Base-by-base conservation (phyloP, 2,113 vertebrate species). In the Zosterops borbonicus region DNA sequence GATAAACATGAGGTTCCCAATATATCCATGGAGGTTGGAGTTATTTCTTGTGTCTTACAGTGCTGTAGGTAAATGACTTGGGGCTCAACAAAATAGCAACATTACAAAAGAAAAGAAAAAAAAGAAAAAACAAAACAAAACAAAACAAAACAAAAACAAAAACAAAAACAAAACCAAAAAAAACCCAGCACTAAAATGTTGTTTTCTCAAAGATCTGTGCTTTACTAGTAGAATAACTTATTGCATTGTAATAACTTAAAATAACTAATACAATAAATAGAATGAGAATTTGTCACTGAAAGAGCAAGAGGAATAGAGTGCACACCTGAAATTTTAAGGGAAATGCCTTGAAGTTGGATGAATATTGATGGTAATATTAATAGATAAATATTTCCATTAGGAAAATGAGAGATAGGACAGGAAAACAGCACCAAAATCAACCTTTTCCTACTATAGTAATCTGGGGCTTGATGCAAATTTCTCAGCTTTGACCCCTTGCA, bases 151-250 rank as follows among this genome's bases (percentile, higher is more conserved):
- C 10, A 31, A 39, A 39, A 39, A 39, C 35, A 35, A 35, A 35
- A 35, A 47, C 4, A 60, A 64, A 79, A 55, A 16, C 0, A 49
- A 29, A 47, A n/a, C n/a, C n/a, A n/a, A n/a, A n/a, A 63, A 0
- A 49, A 47, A 21, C 23, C 37, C 37, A 39, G 37, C 37, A 39
- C 6, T 35, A 19, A 74, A 73, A 42, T 28, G 9, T 33, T 11
- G 14, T 67, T 75, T 59, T 69, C 17, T 65, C 23, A 39, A 71
- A 70, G 21, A 33, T 55, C 18, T 87, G 2, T 59, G 27, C 3
- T 67, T 91, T 68, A n/a, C 44, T 49, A 7, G 29, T 20, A 46
- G 18, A 53, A 3, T 37, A 42, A n/a, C 4, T 64, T 7, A 39
- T 39, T 39, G 39, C 5, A 39, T 39, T 39, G 39, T 39, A 39